Evolutionary conservation across 2,797 vertebrate species (phyloP).

Genomic region (Onychomys torridus): DNA sequence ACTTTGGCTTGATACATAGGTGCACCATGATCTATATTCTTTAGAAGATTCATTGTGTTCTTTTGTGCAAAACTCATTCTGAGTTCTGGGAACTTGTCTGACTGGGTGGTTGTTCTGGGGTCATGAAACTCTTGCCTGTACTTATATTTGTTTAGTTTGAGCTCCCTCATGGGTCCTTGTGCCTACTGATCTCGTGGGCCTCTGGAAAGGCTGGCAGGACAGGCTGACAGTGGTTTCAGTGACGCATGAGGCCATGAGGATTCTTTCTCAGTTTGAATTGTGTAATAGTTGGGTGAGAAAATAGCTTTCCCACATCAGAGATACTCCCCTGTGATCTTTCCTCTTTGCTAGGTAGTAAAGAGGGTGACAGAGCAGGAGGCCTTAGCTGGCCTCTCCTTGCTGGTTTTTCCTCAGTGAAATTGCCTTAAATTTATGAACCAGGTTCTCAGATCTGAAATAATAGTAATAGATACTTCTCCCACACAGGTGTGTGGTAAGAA

Average conservation of each 20-base stretch:
- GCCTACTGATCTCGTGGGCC: not conserved
- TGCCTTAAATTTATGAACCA: not conserved
- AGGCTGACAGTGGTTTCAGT: not conserved
- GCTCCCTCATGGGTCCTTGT: not conserved
- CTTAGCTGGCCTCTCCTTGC: not conserved
- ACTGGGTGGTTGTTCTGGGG: not conserved
- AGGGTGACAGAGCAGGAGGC: not conserved
- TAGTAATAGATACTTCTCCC: not conserved
- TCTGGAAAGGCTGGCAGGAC: not conserved
- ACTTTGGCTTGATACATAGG: not conserved
- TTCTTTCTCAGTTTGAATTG: not conserved
- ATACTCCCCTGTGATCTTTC: not conserved
- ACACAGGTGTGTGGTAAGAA: not conserved
- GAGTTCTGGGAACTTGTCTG: not conserved
- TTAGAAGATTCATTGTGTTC: not conserved
- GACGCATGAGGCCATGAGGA: not conserved
- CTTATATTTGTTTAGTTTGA: not conserved
- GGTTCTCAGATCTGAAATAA: slow-evolving; percentile 4
- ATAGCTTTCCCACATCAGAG: not conserved
- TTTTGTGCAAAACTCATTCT: not conserved
- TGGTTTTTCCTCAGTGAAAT: not conserved
- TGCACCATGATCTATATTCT: not conserved
- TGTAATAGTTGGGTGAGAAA: not conserved
- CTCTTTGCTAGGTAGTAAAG: not conserved
- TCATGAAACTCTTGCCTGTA: not conserved